Evolutionary conservation across 1,140 invertebrate genomes (phyloP).

Genomic region (Hetaerina americana): DNA sequence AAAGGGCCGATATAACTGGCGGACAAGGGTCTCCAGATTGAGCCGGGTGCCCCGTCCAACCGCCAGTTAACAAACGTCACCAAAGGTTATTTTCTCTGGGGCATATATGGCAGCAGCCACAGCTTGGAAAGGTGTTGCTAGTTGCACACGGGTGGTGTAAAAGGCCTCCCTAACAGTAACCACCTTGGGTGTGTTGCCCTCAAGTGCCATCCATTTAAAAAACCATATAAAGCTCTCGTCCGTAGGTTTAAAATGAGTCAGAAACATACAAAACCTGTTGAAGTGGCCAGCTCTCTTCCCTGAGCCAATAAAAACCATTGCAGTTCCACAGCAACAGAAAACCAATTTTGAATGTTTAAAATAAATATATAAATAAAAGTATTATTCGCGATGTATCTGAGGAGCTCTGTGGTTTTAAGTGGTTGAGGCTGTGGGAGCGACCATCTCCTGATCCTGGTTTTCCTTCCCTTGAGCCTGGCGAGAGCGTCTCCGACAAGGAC

Average conservation of each 20-base stretch:
- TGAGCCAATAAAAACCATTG: neutral
- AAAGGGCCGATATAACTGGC: neutral
- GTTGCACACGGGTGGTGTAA: neutral
- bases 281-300: neutral
- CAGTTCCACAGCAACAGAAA: neutral
- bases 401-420: too few relatives aligned
- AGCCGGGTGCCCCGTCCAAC: neutral
- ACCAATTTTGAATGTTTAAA: neutral
- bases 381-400: too few relatives aligned
- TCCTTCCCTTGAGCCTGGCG: too few relatives aligned
- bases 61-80: neutral
- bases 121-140: neutral
- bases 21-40: neutral
- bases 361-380: neutral
- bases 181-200: neutral
- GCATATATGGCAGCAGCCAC: neutral
- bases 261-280: neutral
- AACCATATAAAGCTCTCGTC: neutral
- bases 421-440: too few relatives aligned
- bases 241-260: neutral
- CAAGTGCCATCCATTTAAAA: neutral
- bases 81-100: neutral
- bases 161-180: neutral
- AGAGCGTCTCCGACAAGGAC: too few relatives aligned
- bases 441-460: too few relatives aligned